Base-by-base conservation (phyloP, 2,888 invertebrate genomes). In the Aplocera efformata region DNA sequence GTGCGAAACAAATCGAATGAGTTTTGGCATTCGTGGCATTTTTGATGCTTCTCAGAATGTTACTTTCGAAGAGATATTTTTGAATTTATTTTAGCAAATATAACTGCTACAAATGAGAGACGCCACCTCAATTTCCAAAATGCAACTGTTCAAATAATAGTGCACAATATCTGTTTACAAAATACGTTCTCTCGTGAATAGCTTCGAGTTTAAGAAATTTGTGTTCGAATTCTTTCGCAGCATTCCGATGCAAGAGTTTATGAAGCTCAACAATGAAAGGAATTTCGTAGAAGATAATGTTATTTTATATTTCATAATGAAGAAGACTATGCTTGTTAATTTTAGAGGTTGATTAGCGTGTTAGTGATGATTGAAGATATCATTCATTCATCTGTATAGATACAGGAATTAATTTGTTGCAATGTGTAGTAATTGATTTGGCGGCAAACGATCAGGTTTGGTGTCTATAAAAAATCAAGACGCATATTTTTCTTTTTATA, bases 21-120 rank as follows among this genome's bases (percentile, higher is more conserved):
- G 45, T 44, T 60, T 63, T 7, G 36, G 26, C 9, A 54, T 4
- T 10, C 74, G 53, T 20, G 56, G 48, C 72, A 73, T 70, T 6
- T 7, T 10, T 10, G 7, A 1, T 5, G n/a, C 7, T n/a, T 22
- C 7, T 27, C 20, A 5, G 20, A 25, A 25, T 8, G 7, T 3
- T 2, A 10, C 7, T 3, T 17, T 17, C 7, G 10, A 9, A 6
- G 6, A 7, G 10, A 5, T 9, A 10, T 21, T 5, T 5, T 17
- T 17, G 3, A 5, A 17, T 17, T 3, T 17, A 3, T 17, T 17
- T 5, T 3, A 17, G 5, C 2, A 17, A 17, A 17, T 17, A 17
- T 17, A n/a, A 17, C 13, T 9, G 6, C 5, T 6, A 7, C 1
- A 10, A 10, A 21, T 8, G 13, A 13, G 7, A 35, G 31, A 7